Evolutionary conservation across 1,140 invertebrate genomes (phyloP).

Genomic region (Nymphalis io): DNA sequence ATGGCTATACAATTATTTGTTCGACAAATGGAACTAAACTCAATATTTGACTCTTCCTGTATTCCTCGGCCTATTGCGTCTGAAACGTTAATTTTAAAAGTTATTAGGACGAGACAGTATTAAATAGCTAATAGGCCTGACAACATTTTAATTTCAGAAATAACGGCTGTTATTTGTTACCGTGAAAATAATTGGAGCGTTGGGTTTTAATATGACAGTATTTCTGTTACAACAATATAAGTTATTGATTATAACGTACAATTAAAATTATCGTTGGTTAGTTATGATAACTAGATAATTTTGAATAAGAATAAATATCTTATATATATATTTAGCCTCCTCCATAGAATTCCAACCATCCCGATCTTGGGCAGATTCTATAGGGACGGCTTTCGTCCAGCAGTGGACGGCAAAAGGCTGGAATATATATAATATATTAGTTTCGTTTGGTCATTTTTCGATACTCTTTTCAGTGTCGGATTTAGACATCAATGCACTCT

Average conservation of each 20-base stretch:
- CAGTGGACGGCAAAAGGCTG: no score
- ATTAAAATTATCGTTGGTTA: neutral
- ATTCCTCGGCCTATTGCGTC: neutral
- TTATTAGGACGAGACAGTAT: slow-evolving; percentile 6
- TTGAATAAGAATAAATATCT: no score
- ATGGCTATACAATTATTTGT: no score
- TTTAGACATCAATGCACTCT: no score
- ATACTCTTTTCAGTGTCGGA: no score
- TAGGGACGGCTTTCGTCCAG: no score
- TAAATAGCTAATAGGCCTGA: neutral
- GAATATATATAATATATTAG: no score
- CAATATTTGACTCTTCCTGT: neutral
- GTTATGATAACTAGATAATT: no score
- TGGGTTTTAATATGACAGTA: slow-evolving; percentile 35
- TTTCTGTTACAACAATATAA: slow-evolving; percentile 5
- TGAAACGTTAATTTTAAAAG: neutral
- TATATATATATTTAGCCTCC: no score
- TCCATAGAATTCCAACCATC: no score
- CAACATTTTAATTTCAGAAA: slow-evolving; percentile 10
- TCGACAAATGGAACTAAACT: neutral
- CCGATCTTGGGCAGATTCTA: no score
- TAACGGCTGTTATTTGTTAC: slow-evolving; percentile 13
- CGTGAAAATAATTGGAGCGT: slow-evolving; percentile 33
- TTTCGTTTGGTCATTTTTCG: no score
- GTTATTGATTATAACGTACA: slow-evolving; percentile 5